Base-by-base conservation (phyloP, 2,888 invertebrate species). In the Apoderus coryli region DNA sequence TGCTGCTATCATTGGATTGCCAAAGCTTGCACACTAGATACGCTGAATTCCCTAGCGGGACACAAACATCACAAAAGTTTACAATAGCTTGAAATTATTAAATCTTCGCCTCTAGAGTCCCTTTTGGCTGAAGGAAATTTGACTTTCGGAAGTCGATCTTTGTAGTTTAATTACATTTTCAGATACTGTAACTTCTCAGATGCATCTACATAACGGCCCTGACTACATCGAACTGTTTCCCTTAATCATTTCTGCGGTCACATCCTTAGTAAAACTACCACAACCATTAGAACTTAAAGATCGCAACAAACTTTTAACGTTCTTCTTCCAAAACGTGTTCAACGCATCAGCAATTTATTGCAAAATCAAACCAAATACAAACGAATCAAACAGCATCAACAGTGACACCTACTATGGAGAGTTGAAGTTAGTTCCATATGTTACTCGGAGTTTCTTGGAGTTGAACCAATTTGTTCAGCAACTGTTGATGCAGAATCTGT, bases 401-500 rank as follows among this genome's bases (percentile, higher is more conserved):
- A 7, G 7, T 6, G n/a, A n/a, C n/a, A 33, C 22, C 16, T 50
- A 49, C 36, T 54, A 51, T 30, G 57, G 56, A 3, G 52, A 55
- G 32, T 42, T 56, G 30, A 59, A 59, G 40, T 34, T 58, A 24
- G 50, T 53, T 1, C 56, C 54, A 1, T 49, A 35, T 31, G 43
- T 52, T 6, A 46, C 46, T 3, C 44, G 41, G 10, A 53, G 52
- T 42, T 53, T 54, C 12, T 64, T 67, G 2, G 64, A 76, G 28
- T 52, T 76, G 4, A 74, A 76, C 49, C 63, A 64, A 16, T 55
- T 79, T 16, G 72, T 76, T 0, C 69, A 72, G 45, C 74, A 75
- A 35, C 54, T 79, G 27, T 64, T 80, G 13, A 63, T 76, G 42
- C 70, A 74, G 45, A 72, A 72, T 31, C 67, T 77, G 2, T 72